Conservation (phyloP, 2,797 vertebrate genomes). For the Melanotaenia nigrans region DNA sequence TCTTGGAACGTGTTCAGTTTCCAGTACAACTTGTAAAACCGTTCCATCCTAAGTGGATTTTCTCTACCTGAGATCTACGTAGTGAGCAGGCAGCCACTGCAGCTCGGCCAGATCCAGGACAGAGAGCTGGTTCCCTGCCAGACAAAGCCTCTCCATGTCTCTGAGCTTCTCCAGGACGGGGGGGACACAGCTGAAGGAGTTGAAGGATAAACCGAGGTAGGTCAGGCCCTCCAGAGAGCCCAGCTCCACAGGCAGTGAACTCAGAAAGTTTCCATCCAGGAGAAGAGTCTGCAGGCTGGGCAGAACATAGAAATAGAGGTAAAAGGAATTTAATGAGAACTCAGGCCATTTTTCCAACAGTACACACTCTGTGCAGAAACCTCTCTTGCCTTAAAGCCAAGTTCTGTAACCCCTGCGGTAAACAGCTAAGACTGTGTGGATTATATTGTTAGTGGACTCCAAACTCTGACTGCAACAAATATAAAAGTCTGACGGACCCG, state of each 20-base stretch:
- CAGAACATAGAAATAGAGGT: background rate
- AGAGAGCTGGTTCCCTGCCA: constrained; percentile 92
- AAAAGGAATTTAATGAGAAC: background rate
- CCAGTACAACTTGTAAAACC: constrained; percentile 17
- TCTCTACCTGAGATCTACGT: constrained; percentile 91
- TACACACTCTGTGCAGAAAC: background rate
- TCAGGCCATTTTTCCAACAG: no score
- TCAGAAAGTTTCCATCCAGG: constrained; percentile 92
- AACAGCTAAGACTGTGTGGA: background rate
- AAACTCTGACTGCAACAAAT: background rate
- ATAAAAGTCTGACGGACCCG: background rate
- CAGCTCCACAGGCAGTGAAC: constrained; percentile 89
- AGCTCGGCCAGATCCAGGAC: constrained; percentile 84
- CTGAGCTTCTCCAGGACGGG: constrained; percentile 88
- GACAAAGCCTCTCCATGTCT: constrained; percentile 91
- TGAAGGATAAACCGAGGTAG: constrained; percentile 95
- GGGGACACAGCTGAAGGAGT: constrained; percentile 89
- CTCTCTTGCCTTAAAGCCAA: no score
- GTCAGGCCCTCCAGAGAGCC: constrained; percentile 88
- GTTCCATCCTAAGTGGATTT: background rate
- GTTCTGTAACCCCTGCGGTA: background rate
- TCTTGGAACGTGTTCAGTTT: constrained; percentile 10
- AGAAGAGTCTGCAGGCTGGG: constrained; percentile 94
- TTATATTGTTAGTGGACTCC: background rate
- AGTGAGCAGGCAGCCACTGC: constrained; percentile 88